phyloP scores from a whole-genome alignment of 1,140 invertebrate species.

The Arctopsyche grandis region DNA sequence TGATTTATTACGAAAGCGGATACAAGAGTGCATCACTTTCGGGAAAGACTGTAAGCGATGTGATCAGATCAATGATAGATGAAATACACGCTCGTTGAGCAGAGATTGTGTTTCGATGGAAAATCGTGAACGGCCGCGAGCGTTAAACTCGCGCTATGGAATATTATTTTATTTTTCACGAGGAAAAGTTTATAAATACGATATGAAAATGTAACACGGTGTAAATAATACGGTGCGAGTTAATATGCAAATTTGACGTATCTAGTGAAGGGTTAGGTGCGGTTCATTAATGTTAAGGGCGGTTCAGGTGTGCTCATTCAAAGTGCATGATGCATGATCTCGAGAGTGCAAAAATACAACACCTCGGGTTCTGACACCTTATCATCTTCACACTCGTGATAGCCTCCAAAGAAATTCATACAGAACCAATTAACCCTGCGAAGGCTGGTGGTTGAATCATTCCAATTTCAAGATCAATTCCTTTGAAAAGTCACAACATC shows the following conservation, averaged over 20 bases:
- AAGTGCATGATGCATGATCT: constrained; percentile 8
- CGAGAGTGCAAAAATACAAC: constrained; percentile 6
- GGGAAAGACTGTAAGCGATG: background rate
- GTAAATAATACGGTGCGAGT: background rate
- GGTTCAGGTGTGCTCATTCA: background rate
- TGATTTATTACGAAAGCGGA: too few relatives aligned
- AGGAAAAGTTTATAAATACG: too few relatives aligned
- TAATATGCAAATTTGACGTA: background rate
- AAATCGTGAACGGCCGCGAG: background rate
- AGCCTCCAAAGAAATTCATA: constrained; percentile 15
- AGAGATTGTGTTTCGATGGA: background rate
- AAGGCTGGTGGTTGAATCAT: background rate
- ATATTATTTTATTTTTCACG: too few relatives aligned
- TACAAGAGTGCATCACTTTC: too few relatives aligned
- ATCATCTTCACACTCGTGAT: constrained; percentile 32
- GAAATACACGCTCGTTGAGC: background rate
- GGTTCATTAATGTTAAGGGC: background rate
- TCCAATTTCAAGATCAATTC: too few relatives aligned
- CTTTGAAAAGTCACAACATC: too few relatives aligned
- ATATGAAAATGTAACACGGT: background rate
- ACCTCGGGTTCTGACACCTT: constrained; percentile 29
- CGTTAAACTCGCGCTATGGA: background rate
- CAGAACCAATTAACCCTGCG: background rate
- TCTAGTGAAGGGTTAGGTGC: background rate
- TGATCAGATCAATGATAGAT: background rate